These are phyloP conservation scores for Drosophila ambigua DNA, from an alignment of 1,140 invertebrate genomes.

Conservation along the genomic window DNA sequence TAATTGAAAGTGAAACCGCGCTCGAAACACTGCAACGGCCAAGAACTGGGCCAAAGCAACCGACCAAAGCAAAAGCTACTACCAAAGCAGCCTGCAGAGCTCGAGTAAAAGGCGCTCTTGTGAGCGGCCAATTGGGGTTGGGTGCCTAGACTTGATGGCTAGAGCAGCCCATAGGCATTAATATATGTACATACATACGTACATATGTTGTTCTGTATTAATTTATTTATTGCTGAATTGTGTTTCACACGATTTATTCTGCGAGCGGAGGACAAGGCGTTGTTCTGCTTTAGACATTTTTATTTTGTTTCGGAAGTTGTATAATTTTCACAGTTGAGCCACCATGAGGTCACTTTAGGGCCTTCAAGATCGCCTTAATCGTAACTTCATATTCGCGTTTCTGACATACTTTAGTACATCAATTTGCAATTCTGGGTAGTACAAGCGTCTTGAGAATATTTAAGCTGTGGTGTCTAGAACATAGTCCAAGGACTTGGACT, in stretches of 20 bases:
- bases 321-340: conserved; percentile 51
- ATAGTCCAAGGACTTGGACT: too few relatives aligned
- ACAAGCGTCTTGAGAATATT: not conserved
- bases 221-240: conserved; percentile 49
- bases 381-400: not conserved
- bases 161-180: conserved; percentile 31
- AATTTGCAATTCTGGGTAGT: not conserved
- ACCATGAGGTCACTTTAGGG: conserved; percentile 34
- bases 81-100: conserved; percentile 2
- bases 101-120: conserved; percentile 37
- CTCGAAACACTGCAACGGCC: conserved; percentile 37
- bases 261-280: conserved; percentile 12
- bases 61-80: conserved; percentile 38
- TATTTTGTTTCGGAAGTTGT: conserved; percentile 40
- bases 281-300: conserved; percentile 4
- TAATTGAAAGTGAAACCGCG: conserved; percentile 58
- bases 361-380: conserved; percentile 20
- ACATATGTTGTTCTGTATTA: conserved; percentile 29
- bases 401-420: too few relatives aligned
- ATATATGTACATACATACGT: conserved; percentile 3
- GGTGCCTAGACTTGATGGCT: conserved; percentile 23
- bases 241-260: conserved; percentile 51
- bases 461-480: not conserved
- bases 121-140: conserved; percentile 17
- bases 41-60: conserved; percentile 63